Percentiles rank a stretch among this genome's conserved stretches.
Conservation (phyloP, 2,888 invertebrate species). For the Acleris literana region DNA sequence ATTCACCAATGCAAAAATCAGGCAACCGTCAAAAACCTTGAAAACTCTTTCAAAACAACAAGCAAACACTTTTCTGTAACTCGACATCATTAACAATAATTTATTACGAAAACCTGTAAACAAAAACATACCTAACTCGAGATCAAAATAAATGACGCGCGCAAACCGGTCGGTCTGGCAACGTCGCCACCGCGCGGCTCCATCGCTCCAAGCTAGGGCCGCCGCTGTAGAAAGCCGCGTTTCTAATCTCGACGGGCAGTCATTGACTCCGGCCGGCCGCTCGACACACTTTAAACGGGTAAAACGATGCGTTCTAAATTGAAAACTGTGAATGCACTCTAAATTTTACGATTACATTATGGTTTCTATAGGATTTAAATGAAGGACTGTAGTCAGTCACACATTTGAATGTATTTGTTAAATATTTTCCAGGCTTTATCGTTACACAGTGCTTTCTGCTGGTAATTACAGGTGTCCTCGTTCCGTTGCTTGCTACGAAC, state of each 20-base stretch:
- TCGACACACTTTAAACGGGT: slow-evolving; percentile 39
- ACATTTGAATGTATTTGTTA: too few species aligned
- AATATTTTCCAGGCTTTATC: too few species aligned
- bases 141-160: slow-evolving; percentile 43
- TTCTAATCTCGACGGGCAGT: slow-evolving; percentile 80
- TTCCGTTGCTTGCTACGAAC: too few species aligned
- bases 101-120: slow-evolving; percentile 25
- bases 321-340: slow-evolving; percentile 33
- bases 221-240: slow-evolving; percentile 79
- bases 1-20: neutral
- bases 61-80: neutral
- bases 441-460: too few species aligned
- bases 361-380: neutral
- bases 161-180: slow-evolving; percentile 59
- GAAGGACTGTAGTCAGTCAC: too few species aligned
- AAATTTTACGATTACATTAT: slow-evolving; percentile 21
- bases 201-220: slow-evolving; percentile 61
- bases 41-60: neutral
- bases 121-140: slow-evolving; percentile 34
- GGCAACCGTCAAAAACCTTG: neutral
- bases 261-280: slow-evolving; percentile 73
- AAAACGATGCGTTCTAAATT: slow-evolving; percentile 36
- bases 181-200: slow-evolving; percentile 55
- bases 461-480: too few species aligned
- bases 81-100: slow-evolving; percentile 10